Evolutionary conservation across 2,888 invertebrate species (phyloP), one percentile per base, ranked within the genome.

Genomic region (Aelia acuminata): DNA sequence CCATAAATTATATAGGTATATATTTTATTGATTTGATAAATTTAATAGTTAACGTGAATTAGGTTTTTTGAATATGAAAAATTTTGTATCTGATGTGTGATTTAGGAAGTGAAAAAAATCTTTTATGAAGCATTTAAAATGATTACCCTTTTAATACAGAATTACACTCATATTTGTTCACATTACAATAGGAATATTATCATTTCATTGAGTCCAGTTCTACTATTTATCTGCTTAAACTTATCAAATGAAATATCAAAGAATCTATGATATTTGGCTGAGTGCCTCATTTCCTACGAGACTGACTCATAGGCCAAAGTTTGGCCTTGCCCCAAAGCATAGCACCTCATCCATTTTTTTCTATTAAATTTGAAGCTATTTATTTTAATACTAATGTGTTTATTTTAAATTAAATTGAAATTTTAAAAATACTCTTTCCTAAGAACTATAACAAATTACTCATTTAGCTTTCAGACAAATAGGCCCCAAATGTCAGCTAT

Each of bases 311-410:
- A 35, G 31, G 13, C 15, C 63, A 31, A 15, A 35, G n/a, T 1
- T 26, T 57, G 57, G 57, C 57, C 26, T 57, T 26, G 13, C 5
- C 57, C 57, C 63, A 70, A 70, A 5, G 18, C 18, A 10, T 35
- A 10, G 11, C 31, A 63, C 31, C 63, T 70, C 31, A 70, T 70
- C 35, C 35, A 57, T 63, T 15, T 63, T 70, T 70, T 35, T 7
- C 8, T 70, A 70, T 31, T 70, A 70, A 70, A 70, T 70, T 70
- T 18, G 3, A 70, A 70, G 63, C 31, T 35, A 70, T 70, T 70
- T 20, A 70, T 70, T 70, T 70, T 70, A 31, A 18, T 35, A 18
- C 1, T 70, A 70, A 70, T 0, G 8, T 4, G 35, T 70, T 70
- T 70, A 70, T 70, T 70, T 70, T 70, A 70, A 26, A 26, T 1